Conservation (phyloP, 2,888 invertebrate species). For the Calliopum simillimum region DNA sequence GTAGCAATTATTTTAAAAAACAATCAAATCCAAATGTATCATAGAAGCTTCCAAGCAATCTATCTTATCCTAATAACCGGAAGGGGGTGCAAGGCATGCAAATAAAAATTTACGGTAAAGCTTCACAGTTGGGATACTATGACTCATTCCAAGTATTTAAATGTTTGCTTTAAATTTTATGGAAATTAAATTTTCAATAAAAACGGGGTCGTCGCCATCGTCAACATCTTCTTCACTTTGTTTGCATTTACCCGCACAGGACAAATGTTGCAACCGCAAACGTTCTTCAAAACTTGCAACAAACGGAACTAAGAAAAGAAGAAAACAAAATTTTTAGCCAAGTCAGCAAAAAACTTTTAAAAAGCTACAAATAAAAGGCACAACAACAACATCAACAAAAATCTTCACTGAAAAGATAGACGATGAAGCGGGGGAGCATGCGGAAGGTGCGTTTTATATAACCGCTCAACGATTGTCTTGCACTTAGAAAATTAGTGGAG, state of each 20-base stretch:
- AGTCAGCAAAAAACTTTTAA: slow-evolving; percentile 20
- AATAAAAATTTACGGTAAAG: not conserved
- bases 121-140: not conserved
- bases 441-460: no score
- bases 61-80: rapidly evolving
- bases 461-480: no score
- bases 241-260: not conserved
- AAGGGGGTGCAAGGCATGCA: not conserved
- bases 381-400: not conserved
- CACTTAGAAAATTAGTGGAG: no score
- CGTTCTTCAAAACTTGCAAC: not conserved
- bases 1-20: no score
- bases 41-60: no score
- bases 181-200: slow-evolving; percentile 17
- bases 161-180: not conserved
- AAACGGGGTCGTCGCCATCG: not conserved
- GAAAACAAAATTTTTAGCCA: slow-evolving; percentile 11
- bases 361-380: slow-evolving; percentile 12
- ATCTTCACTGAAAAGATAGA: no score
- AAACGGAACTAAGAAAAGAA: not conserved
- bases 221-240: no score
- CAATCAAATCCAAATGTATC: no score
- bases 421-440: no score
- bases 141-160: not conserved
- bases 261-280: not conserved